phyloP scores from a whole-genome alignment of 2,797 vertebrate species.

The Sebastes glaucus region DNA sequence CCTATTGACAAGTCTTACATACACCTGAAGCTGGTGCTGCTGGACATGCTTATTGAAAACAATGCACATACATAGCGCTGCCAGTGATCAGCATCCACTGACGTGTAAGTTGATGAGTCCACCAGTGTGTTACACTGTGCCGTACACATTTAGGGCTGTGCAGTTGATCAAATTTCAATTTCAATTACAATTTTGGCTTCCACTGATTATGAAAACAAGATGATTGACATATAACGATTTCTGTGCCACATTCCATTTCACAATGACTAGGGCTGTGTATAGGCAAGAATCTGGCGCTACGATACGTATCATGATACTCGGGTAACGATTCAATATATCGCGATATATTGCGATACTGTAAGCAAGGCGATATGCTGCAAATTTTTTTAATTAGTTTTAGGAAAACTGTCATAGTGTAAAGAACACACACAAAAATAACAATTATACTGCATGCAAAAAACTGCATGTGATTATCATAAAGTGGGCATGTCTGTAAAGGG shows the following conservation, averaged over 20 bases:
- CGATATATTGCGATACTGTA: not conserved
- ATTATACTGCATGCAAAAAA: no score
- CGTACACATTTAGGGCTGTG: slow-evolving; percentile 36
- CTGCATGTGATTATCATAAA: no score
- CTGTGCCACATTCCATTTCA: no score
- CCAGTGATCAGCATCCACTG: slow-evolving; percentile 37
- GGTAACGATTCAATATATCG: no score
- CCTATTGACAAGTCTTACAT: not conserved
- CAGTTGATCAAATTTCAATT: not conserved
- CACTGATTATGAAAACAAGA: not conserved
- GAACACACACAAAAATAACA: no score
- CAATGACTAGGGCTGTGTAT: no score
- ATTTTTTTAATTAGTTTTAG: no score
- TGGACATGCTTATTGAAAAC: not conserved
- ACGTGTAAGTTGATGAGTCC: slow-evolving; percentile 46
- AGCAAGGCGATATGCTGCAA: no score
- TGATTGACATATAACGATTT: not conserved
- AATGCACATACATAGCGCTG: slow-evolving; percentile 1
- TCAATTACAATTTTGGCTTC: not conserved
- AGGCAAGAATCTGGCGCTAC: no score
- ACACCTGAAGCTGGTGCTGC: not conserved
- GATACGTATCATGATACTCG: no score
- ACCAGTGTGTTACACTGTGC: slow-evolving; percentile 10
- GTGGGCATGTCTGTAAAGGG: no score
- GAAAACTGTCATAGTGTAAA: no score